Base-by-base conservation (phyloP, 2,113 vertebrate genomes). In the Eubucco bourcierii region DNA sequence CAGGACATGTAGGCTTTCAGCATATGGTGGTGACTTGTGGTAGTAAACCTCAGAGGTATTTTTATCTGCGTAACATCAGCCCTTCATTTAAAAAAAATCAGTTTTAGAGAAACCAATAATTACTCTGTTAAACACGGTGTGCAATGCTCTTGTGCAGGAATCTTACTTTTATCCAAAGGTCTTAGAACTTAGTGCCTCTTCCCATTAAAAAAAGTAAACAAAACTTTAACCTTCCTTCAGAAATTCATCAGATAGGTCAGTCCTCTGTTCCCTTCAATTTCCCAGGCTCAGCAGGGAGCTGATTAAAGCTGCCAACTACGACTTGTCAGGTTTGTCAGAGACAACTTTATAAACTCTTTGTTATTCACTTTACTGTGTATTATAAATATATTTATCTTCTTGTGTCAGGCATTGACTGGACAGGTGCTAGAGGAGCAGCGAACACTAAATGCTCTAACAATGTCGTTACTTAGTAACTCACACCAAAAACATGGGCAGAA, bases 351-450 rank as follows among this genome's bases (percentile, higher is more conserved):
- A 92, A 94, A 96, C 72, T 90, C 90, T 93, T 97, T 97, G 95
- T 97, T 97, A 96, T 91, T 97, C 94, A 85, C 90, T 93, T 96
- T 91, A 80, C 96, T 96, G 90, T 88, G 83, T 96, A 85, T 97
- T 97, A 96, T 96, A 97, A 97, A 97, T 97, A 94, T 96, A 97
- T 98, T 98, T 98, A 98, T 98, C 97, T 97, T 96, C 91, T 86
- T 84, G 86, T 61, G 95, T 95, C 97, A 97, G 97, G 91, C n/a
- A 0, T 71, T 93, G 83, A 79, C 92, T 90, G 94, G 97, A 94
- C 97, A 96, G 95, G 97, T 95, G 91, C 95, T 94, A 56, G 80
- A 89, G 93, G 70, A 90, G 91, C 80, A 95, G 92, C 55, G 77
- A 90, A 87, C 80, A 34, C 79, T 50, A 86, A 93, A 78, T 13